Evolutionary conservation across 2,888 invertebrate genomes (phyloP).

Genomic region (Nemotelus pantherinus): DNA sequence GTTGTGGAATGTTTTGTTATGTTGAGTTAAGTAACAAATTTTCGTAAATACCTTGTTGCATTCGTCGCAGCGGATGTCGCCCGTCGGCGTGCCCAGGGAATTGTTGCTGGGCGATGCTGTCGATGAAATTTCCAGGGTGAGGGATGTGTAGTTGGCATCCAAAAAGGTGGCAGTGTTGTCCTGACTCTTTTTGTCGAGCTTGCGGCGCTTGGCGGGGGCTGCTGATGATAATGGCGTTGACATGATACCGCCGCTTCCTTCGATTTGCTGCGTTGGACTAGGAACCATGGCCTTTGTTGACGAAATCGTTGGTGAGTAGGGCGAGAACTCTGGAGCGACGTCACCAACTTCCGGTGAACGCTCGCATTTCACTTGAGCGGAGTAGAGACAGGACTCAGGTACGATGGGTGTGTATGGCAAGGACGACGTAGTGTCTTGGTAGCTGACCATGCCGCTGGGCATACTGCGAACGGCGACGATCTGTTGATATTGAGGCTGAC

Average conservation of each 20-base stretch:
- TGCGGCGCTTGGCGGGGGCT: constrained; percentile 55
- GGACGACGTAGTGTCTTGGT: constrained; percentile 51
- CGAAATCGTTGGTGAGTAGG: constrained; percentile 58
- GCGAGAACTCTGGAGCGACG: constrained; percentile 59
- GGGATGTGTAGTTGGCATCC: not conserved
- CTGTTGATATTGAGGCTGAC: constrained; percentile 29
- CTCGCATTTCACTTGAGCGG: constrained; percentile 56
- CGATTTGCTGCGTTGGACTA: constrained; percentile 60
- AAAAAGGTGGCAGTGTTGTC: not conserved
- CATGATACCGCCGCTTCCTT: constrained; percentile 65
- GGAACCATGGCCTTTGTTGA: constrained; percentile 23
- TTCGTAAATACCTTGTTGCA: constrained; percentile 88
- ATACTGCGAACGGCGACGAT: constrained; percentile 53
- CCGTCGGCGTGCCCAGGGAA: constrained; percentile 52
- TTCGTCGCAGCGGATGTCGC: constrained; percentile 74
- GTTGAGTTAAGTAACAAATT: constrained; percentile 88
- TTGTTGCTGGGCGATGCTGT: not conserved
- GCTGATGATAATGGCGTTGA: constrained; percentile 64
- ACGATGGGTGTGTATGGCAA: constrained; percentile 53
- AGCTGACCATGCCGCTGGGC: constrained; percentile 52
- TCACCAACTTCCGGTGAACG: constrained; percentile 62
- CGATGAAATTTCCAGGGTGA: constrained; percentile 14
- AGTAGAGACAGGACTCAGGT: constrained; percentile 55
- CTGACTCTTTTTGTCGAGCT: constrained; percentile 54
- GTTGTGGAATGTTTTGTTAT: constrained; percentile 88